phyloP scores from a whole-genome alignment of 2,888 invertebrate species.

The Andrena hattorfiana region DNA sequence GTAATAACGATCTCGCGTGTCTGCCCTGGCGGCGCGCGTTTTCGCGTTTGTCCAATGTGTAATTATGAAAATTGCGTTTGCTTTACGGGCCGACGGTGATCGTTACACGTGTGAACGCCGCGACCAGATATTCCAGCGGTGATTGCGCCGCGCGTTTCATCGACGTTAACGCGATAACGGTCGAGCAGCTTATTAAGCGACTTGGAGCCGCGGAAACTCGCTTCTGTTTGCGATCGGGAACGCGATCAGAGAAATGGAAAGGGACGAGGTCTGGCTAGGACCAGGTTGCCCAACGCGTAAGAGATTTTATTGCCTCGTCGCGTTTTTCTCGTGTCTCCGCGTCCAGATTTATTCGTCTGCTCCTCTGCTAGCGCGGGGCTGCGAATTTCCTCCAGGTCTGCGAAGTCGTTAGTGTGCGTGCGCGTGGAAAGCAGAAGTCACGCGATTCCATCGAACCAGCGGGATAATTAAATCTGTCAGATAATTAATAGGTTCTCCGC shows the following conservation, averaged over 20 bases:
- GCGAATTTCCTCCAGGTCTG: slow-evolving; percentile 9
- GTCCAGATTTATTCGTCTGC: neutral
- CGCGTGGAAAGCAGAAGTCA: slow-evolving; percentile 26
- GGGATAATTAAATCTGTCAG: slow-evolving; percentile 51
- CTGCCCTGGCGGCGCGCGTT: slow-evolving; percentile 32
- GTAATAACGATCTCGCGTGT: slow-evolving; percentile 67
- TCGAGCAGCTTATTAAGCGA: slow-evolving; percentile 18
- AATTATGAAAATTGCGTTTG: slow-evolving; percentile 79
- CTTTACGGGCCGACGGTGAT: slow-evolving; percentile 63
- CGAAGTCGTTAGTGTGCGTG: neutral
- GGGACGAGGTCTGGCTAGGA: neutral
- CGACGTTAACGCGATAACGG: slow-evolving; percentile 48
- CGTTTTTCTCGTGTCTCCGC: slow-evolving; percentile 19
- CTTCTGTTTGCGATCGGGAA: neutral
- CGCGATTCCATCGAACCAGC: slow-evolving; percentile 33
- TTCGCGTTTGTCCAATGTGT: slow-evolving; percentile 65
- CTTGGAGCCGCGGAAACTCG: neutral
- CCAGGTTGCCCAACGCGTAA: neutral
- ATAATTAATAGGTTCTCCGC: slow-evolving; percentile 43
- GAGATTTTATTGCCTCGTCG: neutral
- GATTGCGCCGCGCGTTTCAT: slow-evolving; percentile 35
- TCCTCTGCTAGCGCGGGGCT: neutral
- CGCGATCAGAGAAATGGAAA: neutral
- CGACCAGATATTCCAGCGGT: slow-evolving; percentile 35
- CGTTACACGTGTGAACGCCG: slow-evolving; percentile 67